These are phyloP conservation scores for Chalcis sispes DNA, from an alignment of 2,888 invertebrate genomes.

Conservation along the genomic window DNA sequence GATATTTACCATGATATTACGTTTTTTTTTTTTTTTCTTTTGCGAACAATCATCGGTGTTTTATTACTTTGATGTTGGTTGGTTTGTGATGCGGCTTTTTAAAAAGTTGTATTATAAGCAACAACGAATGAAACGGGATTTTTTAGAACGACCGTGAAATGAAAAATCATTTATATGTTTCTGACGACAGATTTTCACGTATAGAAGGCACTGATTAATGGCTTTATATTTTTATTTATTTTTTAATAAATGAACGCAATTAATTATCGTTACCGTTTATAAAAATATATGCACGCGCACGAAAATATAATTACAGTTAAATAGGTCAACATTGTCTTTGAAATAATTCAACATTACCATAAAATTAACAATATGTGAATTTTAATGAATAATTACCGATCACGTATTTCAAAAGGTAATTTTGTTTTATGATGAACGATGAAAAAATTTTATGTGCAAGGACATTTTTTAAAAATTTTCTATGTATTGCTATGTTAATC, in stretches of 20 bases:
- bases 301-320: too few species aligned
- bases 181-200: slow-evolving; percentile 7
- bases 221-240: slow-evolving; percentile 39
- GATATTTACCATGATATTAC: too few species aligned
- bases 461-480: too few species aligned
- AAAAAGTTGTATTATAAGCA: slow-evolving; percentile 11
- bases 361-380: too few species aligned
- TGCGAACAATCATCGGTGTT: neutral
- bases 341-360: too few species aligned
- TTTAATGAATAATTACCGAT: too few species aligned
- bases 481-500: too few species aligned
- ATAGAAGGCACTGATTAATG: slow-evolving; percentile 29
- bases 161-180: slow-evolving; percentile 32
- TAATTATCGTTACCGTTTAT: neutral
- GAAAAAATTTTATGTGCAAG: too few species aligned
- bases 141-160: neutral
- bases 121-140: neutral
- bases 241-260: slow-evolving; percentile 37
- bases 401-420: too few species aligned
- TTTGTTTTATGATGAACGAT: too few species aligned
- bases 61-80: neutral
- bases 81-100: slow-evolving; percentile 34
- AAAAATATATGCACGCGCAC: neutral
- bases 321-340: too few species aligned
- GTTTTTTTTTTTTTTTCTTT: neutral